These are phyloP conservation scores for Sinopyrophorus schimmeli DNA, from an alignment of 2,888 invertebrate genomes.

Conservation along the genomic window DNA sequence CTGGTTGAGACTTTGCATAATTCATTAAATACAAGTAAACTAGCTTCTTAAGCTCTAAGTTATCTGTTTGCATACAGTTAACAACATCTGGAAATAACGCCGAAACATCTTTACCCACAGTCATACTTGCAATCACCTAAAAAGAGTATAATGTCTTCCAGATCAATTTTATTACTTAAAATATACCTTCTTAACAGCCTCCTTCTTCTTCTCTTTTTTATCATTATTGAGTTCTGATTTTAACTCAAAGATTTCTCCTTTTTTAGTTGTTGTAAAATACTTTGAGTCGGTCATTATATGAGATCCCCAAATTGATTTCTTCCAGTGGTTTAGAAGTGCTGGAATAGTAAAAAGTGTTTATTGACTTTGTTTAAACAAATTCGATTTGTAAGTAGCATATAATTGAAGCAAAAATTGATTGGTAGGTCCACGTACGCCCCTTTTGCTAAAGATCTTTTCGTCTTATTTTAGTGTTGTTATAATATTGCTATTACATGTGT, in stretches of 20 bases:
- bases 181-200: constrained; percentile 97
- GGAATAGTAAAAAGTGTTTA: too few relatives aligned
- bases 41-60: constrained; percentile 96
- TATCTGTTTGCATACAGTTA: constrained; percentile 99
- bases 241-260: constrained; percentile 99
- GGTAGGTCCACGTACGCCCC: too few relatives aligned
- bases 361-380: too few relatives aligned
- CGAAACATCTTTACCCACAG: constrained; percentile 99
- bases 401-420: too few relatives aligned
- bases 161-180: neutral
- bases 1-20: constrained; percentile 99
- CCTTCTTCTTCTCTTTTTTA: constrained; percentile 99
- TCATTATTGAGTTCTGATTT: constrained; percentile 99
- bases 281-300: constrained; percentile 99
- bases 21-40: constrained; percentile 99
- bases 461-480: too few relatives aligned
- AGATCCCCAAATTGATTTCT: too few relatives aligned
- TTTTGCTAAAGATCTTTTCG: too few relatives aligned
- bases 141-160: too few relatives aligned
- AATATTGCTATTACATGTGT: too few relatives aligned
- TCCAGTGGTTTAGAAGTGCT: too few relatives aligned
- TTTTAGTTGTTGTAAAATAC: constrained; percentile 99
- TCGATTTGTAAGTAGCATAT: too few relatives aligned
- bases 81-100: constrained; percentile 99
- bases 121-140: constrained; percentile 99